Evolutionary conservation across 2,113 vertebrate species (phyloP), one percentile per base, ranked within the genome.

Genomic region (Mola mola): DNA sequence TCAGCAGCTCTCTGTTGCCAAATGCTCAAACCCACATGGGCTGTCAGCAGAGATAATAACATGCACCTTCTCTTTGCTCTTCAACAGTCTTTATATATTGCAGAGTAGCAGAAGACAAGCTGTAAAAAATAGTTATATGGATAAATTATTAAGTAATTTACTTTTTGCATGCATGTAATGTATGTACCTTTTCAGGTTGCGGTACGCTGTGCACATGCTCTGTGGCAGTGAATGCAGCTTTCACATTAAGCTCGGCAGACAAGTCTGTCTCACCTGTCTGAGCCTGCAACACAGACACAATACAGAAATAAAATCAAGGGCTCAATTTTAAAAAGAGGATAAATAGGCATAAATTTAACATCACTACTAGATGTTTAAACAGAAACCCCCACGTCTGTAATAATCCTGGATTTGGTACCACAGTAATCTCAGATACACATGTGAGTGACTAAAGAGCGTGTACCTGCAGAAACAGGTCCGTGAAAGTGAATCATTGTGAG

Each of bases 111-210:
- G 26, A 28, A 28, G 4, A 8, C 24, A 44, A 10, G 1, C 25
- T 21, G 16, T 34, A 31, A 34, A 55, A 55, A 46, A 8, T 15
- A 28, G 20, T 5, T 5, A 19, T 26, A 13, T 1, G 25, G 11
- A 12, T n/a, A n/a, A n/a, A n/a, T n/a, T n/a, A n/a, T n/a, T n/a
- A n/a, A n/a, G n/a, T n/a, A n/a, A n/a, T 34, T 1, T 15, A 33
- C 5, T 17, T 33, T 11, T 2, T 41, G 1, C 15, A 8, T 29
- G 36, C 33, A 9, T 38, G 12, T 40, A 19, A 6, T n/a, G 16
- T 19, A 15, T 1, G 16, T 74, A 93, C 91, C 91, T 91, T 92
- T 36, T 92, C 87, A 5, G 81, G 73, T 12, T 68, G 85, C 0
- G 72, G 58, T 29, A 60, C 10, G 34, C 40, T 52, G 65, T 62